Percentiles rank a stretch among this genome's conserved stretches.
phyloP scores from a whole-genome alignment of 2,113 vertebrate species.

The Calyptommatus sinebrachiatus region DNA sequence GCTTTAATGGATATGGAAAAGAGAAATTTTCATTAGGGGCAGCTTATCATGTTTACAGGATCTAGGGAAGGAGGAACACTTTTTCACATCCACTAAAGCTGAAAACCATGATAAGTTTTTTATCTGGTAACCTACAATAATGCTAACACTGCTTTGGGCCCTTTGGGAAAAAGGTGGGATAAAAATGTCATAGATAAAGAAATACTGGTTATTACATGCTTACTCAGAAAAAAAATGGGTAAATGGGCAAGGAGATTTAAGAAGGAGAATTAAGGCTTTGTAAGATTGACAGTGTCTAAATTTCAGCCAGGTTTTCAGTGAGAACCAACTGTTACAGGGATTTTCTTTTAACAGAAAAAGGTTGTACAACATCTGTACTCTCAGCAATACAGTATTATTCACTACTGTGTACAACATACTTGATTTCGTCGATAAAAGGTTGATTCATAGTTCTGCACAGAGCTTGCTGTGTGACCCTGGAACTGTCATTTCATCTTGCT shows the following conservation, averaged over 20 bases:
- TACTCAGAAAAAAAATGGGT: not conserved
- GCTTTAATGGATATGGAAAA: too few relatives aligned
- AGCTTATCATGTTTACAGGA: too few relatives aligned
- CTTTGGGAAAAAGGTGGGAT: too few relatives aligned
- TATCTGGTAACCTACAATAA: too few relatives aligned
- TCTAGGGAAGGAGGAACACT: too few relatives aligned
- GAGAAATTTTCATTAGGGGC: too few relatives aligned
- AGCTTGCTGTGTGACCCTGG: conserved; percentile 12
- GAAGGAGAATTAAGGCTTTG: not conserved
- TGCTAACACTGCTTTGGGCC: too few relatives aligned
- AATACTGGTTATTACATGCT: not conserved
- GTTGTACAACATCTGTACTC: not conserved
- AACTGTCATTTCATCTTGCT: not conserved
- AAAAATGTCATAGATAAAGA: too few relatives aligned
- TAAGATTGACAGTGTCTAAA: not conserved
- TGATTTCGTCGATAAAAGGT: not conserved
- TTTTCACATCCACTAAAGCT: too few relatives aligned
- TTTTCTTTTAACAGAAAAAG: not conserved
- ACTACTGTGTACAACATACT: not conserved
- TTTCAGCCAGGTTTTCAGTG: not conserved
- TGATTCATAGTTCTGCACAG: not conserved
- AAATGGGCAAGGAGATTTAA: not conserved
- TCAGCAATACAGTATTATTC: not conserved
- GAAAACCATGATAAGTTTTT: too few relatives aligned
- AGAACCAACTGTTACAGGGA: not conserved